These are phyloP conservation scores for Scaptomyza montana DNA, from an alignment of 1,140 invertebrate genomes.

Conservation along the genomic window DNA sequence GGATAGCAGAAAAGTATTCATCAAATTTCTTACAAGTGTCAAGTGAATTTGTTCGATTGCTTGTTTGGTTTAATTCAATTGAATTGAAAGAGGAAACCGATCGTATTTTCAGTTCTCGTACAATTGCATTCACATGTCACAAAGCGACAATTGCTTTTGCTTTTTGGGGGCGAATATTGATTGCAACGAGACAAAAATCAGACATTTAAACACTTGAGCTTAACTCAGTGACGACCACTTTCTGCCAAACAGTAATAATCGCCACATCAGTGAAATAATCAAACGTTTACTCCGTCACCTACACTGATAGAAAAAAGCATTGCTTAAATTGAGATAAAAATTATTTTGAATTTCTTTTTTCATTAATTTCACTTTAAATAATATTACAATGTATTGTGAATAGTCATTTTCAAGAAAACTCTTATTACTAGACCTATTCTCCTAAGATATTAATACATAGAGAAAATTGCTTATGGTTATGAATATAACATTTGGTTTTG, in stretches of 20 bases:
- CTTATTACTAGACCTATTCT: no score
- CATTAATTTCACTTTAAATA: no score
- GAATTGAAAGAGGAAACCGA: slow-evolving; percentile 10
- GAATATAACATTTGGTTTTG: no score
- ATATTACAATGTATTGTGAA: no score
- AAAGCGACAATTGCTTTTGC: slow-evolving; percentile 9
- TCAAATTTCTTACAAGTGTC: slow-evolving; percentile 37
- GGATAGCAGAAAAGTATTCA: slow-evolving; percentile 10
- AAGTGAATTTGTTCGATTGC: slow-evolving; percentile 27
- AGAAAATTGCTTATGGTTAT: no score
- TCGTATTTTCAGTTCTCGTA: slow-evolving; percentile 7
- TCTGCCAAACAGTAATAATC: background rate
- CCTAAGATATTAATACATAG: no score
- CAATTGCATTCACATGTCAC: slow-evolving; percentile 8
- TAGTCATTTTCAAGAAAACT: no score
- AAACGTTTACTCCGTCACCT: background rate
- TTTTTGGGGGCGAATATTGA: background rate
- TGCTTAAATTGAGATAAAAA: no score
- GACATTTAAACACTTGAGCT: slow-evolving; percentile 8
- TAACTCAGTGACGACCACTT: background rate
- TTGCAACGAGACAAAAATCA: slow-evolving; percentile 20
- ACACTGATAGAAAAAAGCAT: no score
- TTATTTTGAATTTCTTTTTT: no score
- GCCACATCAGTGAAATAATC: background rate
- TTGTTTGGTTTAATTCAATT: slow-evolving; percentile 18